Evolutionary conservation across 2,797 vertebrate species (phyloP), one percentile per base, ranked within the genome.

Genomic region (Lophotriccus pileatus): DNA sequence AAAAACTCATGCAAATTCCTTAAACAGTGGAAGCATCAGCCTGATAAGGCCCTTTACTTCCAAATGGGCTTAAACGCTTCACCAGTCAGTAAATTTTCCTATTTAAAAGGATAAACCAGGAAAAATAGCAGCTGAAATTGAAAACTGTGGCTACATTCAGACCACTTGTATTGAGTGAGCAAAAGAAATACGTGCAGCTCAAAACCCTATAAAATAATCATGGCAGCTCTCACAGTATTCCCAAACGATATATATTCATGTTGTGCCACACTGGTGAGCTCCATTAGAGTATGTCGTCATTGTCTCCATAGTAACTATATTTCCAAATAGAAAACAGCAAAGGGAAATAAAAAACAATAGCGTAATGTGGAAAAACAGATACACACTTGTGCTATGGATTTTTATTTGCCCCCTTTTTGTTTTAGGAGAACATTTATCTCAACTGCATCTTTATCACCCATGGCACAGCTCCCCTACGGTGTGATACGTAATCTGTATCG

Each of bases 301-400:
- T 58, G 79, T 94, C 86, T 95, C 91, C 76, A 96, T 83, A 91
- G 89, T 73, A 93, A 95, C 93, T 76, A 1, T 53, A 73, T 43
- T 89, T 83, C 73, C 83, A 79, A 78, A 79, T 69, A 36, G 67
- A 84, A 95, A 87, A 89, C 43, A 78, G 59, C 75, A 44, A 63
- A 89, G 55, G 62, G 53, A 92, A 96, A 79, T 47, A 72, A 81
- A 86, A 58, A 72, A 27, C 50, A 75, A 76, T 12, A 72, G 66
- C 3, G 0, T 86, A 69, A 95, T 81, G 58, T 95, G 82, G 84
- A 81, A 95, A 91, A 90, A 67, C 43, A 93, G 68, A 85, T 47
- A 69, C 18, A 43, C 23, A 1, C 12, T 62, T 21, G 18, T 41
- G 19, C 28, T 46, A 49, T 23, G n/a, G 50, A 56, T 87, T 77